phyloP scores from a whole-genome alignment of 2,888 invertebrate species.

The Drosophila algonquin region DNA sequence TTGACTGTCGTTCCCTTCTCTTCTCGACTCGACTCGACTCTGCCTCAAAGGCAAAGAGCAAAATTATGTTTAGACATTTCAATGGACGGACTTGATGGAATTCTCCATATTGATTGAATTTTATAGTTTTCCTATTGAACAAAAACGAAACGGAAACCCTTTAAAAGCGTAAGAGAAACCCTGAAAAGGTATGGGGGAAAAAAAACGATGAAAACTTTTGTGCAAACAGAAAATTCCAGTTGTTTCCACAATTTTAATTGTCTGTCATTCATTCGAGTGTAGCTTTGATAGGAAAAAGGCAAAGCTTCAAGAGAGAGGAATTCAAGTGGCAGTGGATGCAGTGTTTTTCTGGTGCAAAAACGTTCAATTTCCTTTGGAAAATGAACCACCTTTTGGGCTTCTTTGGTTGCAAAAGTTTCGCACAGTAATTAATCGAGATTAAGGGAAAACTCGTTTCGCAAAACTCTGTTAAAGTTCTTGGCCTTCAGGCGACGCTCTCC shows the following conservation, averaged over 20 bases:
- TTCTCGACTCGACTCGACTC: background rate
- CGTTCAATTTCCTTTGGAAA: background rate
- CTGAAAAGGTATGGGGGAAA: background rate
- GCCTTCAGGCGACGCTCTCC: background rate
- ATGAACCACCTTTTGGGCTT: background rate
- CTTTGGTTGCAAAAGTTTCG: background rate
- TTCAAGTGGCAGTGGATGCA: background rate
- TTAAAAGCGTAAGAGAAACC: background rate
- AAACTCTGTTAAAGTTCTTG: background rate
- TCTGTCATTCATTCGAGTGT: background rate
- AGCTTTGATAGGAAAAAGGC: background rate
- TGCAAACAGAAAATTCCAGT: background rate
- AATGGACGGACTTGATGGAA: slow-evolving; percentile 5
- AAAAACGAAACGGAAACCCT: background rate
- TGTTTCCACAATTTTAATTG: background rate
- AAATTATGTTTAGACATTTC: slow-evolving; percentile 28
- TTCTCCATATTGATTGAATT: slow-evolving; percentile 3
- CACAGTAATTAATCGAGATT: background rate
- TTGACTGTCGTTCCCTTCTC: background rate
- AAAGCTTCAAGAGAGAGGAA: background rate
- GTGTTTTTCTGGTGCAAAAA: background rate
- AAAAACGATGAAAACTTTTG: background rate
- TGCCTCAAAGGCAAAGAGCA: background rate
- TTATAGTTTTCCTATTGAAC: slow-evolving; percentile 1
- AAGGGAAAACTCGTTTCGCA: background rate